Base-by-base conservation (phyloP, 53 echinoderm and acorn worm species). In the Holothuria leucospilota region DNA sequence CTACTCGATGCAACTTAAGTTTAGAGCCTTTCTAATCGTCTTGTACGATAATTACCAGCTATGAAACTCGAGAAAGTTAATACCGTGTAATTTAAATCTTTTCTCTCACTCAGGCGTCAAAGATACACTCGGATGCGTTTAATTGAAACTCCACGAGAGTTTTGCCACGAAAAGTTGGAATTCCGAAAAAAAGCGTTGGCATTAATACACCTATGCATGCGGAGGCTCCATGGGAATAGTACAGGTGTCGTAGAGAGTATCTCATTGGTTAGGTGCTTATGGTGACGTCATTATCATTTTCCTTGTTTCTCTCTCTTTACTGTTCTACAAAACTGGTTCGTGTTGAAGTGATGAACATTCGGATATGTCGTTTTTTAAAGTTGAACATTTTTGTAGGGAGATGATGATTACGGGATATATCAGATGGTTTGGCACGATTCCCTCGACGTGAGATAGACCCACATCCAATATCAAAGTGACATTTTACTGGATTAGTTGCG, bases 21-120 rank as follows among this genome's bases (percentile, higher is more conserved):
- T 34, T 75, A 75, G 75, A 27, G 27, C 75, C 51, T 21, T 52
- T 26, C 12, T 75, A 51, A 75, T 75, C 52, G 49, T 27, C 75
- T 75, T 51, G 52, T 39, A 52, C 68, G 68, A 51, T 52, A 75
- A 75, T 75, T 75, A 75, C 75, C 52, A 75, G 26, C 75, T 49
- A 75, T 46, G 51, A 75, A 75, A 75, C 53, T 75, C 75, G 75
- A 49, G 75, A 75, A 75, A 75, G 75, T 75, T 75, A 75, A 75
- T 24, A 75, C 28, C 75, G 75, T 75, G 75, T 75, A 75, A 75
- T 75, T 75, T 75, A 75, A 75, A 75, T 75, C 75, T 25, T 51
- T 49, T 75, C 52, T 15, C 27, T 75, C 52, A 27, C 75, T 23
- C 75, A 18, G 52, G 49, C 75, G 75, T 51, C 75, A 75, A 46